Evolutionary conservation across 2,797 vertebrate genomes (phyloP).

Genomic region (Falco berigora): DNA sequence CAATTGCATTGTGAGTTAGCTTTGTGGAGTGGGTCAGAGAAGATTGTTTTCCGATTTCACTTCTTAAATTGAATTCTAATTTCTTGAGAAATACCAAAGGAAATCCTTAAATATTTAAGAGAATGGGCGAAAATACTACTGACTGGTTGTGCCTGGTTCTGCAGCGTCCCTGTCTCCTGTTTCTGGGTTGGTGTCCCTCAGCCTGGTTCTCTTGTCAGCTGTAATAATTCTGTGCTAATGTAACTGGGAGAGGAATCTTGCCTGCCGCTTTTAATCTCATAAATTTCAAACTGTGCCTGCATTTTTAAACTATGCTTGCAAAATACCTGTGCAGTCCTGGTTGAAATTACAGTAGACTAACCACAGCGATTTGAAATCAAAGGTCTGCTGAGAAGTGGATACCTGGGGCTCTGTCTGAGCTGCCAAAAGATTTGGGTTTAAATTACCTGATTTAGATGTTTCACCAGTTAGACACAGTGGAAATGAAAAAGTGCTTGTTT

Average conservation of each 20-base stretch:
- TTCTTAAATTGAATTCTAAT: neutral
- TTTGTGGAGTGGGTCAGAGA: neutral
- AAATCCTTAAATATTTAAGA: neutral
- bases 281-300: neutral
- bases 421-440: constrained; percentile 48
- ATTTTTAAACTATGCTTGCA: neutral
- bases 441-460: constrained; percentile 40
- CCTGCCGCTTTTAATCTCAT: neutral
- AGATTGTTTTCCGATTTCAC: neutral
- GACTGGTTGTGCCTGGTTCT: neutral
- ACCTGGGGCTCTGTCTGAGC: constrained; percentile 24
- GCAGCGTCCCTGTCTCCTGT: neutral
- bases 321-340: neutral
- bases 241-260: neutral
- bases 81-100: neutral
- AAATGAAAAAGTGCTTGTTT: constrained; percentile 55
- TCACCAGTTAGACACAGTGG: constrained; percentile 1
- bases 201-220: neutral
- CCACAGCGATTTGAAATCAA: neutral
- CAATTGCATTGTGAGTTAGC: neutral
- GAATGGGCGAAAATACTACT: neutral
- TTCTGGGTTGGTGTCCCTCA: neutral
- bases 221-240: neutral
- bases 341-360: constrained; percentile 44
- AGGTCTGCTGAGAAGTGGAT: constrained; percentile 3